Evolutionary conservation across 2,888 invertebrate species (phyloP).

Genomic region (Laothoe populi): DNA sequence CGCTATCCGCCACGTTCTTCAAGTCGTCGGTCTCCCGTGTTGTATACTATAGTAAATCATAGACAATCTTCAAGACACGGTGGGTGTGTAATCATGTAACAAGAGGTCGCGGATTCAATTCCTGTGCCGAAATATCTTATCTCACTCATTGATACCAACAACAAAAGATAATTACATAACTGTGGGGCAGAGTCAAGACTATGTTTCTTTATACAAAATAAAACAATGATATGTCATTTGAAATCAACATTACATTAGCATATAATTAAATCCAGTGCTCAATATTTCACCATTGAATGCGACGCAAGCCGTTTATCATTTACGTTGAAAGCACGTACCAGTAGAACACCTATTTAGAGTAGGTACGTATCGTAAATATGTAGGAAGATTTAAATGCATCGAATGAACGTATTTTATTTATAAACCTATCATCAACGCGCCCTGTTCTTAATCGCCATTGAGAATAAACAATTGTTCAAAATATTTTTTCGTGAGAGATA

Average conservation of each 20-base stretch:
- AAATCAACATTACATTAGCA: not conserved
- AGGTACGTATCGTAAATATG: not conserved
- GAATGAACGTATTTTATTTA: slow-evolving; percentile 37
- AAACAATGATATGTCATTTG: too few species aligned
- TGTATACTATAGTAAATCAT: too few species aligned
- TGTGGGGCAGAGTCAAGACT: too few species aligned
- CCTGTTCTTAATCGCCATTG: slow-evolving; percentile 40
- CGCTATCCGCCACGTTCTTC: too few species aligned
- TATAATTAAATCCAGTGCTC: not conserved
- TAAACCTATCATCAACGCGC: slow-evolving; percentile 43
- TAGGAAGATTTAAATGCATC: not conserved
- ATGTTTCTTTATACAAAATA: too few species aligned
- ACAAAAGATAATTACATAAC: too few species aligned
- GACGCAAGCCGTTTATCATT: slow-evolving; percentile 5
- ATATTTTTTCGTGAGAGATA: slow-evolving; percentile 49
- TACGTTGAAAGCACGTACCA: not conserved
- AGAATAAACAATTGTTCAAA: slow-evolving; percentile 38
- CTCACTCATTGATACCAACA: too few species aligned
- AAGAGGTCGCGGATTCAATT: too few species aligned
- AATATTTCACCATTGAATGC: not conserved
- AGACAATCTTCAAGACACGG: too few species aligned
- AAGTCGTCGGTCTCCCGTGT: too few species aligned
- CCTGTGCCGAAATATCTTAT: not conserved
- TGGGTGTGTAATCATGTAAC: too few species aligned
- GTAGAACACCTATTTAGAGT: not conserved